These are phyloP conservation scores for Osmerus eperlanus DNA, from an alignment of 2,113 vertebrate genomes.

Conservation along the genomic window DNA sequence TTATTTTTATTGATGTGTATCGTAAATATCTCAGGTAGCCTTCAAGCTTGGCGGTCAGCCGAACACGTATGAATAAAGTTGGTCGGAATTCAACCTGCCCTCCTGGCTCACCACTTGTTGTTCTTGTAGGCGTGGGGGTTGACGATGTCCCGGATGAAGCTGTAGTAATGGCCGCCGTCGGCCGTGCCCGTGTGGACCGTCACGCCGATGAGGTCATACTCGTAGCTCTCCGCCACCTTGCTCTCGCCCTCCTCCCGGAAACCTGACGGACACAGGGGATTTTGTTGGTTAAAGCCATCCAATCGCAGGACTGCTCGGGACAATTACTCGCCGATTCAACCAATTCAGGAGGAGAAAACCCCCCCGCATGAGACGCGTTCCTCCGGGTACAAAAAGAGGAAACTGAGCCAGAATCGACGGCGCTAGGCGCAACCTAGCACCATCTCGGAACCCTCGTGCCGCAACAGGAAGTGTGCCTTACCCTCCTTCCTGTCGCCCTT, in stretches of 20 bases:
- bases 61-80: neutral
- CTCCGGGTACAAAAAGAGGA: too few species aligned
- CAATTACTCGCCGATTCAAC: too few species aligned
- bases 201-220: conserved; percentile 97
- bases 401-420: too few species aligned
- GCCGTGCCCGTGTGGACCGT: conserved; percentile 98
- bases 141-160: conserved; percentile 95
- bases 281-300: neutral
- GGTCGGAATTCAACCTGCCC: neutral
- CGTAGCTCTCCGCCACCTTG: conserved; percentile 88
- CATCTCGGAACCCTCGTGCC: too few species aligned
- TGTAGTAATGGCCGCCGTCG: conserved; percentile 98
- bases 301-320: neutral
- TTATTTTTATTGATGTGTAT: too few species aligned
- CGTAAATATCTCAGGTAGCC: too few species aligned
- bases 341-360: neutral
- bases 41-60: too few species aligned
- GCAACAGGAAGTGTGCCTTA: conserved; percentile 41
- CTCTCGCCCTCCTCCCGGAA: conserved; percentile 84
- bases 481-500: conserved; percentile 95
- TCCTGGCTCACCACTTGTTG: conserved; percentile 90
- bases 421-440: too few species aligned
- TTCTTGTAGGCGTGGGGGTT: conserved; percentile 97
- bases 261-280: conserved; percentile 62
- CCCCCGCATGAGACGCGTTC: neutral